Percentiles rank a stretch among this genome's conserved stretches.
These are phyloP conservation scores for Drosophila lacertosa DNA, from an alignment of 1,140 invertebrate species.

Conservation along the genomic window DNA sequence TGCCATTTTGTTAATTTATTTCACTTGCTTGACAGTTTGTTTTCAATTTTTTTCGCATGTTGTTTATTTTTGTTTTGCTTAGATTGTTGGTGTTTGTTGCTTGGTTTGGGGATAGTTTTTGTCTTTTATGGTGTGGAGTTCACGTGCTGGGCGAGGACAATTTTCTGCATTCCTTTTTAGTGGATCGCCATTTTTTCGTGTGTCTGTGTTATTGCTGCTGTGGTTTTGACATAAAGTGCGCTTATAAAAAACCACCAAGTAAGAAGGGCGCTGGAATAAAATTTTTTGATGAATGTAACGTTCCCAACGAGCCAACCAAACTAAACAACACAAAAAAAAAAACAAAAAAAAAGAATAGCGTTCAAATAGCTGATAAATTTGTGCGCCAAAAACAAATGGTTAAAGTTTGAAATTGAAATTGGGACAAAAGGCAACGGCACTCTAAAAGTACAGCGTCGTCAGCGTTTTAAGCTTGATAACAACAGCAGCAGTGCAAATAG, in stretches of 20 bases:
- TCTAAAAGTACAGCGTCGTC: conserved; percentile 21
- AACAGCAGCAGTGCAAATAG: background rate
- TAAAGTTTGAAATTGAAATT: conserved; percentile 81
- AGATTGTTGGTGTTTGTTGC: conserved; percentile 33
- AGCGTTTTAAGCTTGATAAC: conserved; percentile 21
- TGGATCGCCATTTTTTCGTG: conserved; percentile 40
- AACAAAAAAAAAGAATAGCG: conserved; percentile 49
- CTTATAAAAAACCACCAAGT: conserved; percentile 80
- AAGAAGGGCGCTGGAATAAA: conserved; percentile 67
- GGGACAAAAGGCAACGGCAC: conserved; percentile 60
- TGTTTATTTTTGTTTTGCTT: conserved; percentile 22
- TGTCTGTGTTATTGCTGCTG: conserved; percentile 58
- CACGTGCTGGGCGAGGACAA: conserved; percentile 37
- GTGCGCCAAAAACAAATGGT: conserved; percentile 71
- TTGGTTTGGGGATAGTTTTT: conserved; percentile 51
- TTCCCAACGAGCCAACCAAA: conserved; percentile 35
- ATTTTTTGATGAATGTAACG: conserved; percentile 80
- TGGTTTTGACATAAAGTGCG: conserved; percentile 81
- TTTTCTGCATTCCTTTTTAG: conserved; percentile 65
- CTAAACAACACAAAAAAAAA: background rate
- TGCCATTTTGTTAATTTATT: conserved; percentile 81
- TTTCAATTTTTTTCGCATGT: conserved; percentile 61
- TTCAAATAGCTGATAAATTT: conserved; percentile 80
- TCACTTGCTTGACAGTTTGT: conserved; percentile 80
- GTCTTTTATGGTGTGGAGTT: conserved; percentile 53